Evolutionary conservation across 1,140 invertebrate species (phyloP).

Genomic region (Drosophila bocki): DNA sequence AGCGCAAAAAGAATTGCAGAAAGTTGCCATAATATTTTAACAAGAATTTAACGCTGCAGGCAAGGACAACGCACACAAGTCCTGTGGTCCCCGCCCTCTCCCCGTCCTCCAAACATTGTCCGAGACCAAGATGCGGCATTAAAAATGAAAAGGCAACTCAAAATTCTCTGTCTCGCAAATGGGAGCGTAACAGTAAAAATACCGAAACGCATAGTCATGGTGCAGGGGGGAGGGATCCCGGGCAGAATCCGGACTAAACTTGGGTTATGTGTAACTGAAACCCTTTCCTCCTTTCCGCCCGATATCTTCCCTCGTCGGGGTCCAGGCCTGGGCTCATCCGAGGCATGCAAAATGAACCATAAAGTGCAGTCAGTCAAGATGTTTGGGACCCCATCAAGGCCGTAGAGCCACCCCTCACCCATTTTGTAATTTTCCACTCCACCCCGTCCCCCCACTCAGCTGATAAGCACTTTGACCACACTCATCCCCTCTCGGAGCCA

Average conservation of each 20-base stretch:
- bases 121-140: conserved; percentile 64
- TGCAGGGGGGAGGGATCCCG: conserved; percentile 2
- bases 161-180: conserved; percentile 59
- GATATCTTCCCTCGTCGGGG: neutral
- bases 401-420: neutral
- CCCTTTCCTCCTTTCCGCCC: neutral
- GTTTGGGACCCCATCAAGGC: conserved; percentile 19
- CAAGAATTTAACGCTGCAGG: conserved; percentile 77
- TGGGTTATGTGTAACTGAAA: conserved; percentile 34
- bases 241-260: neutral
- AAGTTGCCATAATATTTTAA: conserved; percentile 74
- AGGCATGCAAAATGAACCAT: conserved; percentile 61
- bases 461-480: conserved; percentile 31
- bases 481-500: neutral
- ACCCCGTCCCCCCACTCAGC: neutral
- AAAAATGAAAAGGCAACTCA: conserved; percentile 61
- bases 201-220: conserved; percentile 58
- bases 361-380: conserved; percentile 59
- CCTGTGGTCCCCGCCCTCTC: conserved; percentile 13
- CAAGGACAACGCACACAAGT: conserved; percentile 61
- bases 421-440: neutral
- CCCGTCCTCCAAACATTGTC: conserved; percentile 22
- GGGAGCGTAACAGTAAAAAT: conserved; percentile 66
- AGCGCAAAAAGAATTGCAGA: conserved; percentile 44
- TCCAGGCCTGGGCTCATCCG: conserved; percentile 29